Evolutionary conservation across 2,113 vertebrate genomes (phyloP).

Genomic region (Casuarius casuarius): DNA sequence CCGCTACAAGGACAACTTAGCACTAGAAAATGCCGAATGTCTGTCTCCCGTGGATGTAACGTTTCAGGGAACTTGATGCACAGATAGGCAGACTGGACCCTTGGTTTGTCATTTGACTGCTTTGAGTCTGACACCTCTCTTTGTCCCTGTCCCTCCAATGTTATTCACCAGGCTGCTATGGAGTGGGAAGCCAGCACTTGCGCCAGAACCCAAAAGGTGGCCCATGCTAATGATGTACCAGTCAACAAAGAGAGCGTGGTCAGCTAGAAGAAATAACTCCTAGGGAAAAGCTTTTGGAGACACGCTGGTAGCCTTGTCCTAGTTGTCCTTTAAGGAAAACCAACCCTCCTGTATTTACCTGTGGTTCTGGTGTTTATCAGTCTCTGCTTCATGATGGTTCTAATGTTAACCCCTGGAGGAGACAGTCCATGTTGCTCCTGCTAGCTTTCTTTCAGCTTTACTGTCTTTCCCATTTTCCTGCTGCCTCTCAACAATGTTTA

Average conservation of each 20-base stretch:
- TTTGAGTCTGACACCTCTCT: neutral
- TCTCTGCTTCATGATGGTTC: neutral
- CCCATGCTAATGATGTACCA: accelerated
- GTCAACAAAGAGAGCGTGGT: neutral
- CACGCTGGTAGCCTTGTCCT: neutral
- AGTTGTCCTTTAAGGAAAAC: neutral
- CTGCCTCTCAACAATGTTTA: neutral
- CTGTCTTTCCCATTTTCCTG: neutral
- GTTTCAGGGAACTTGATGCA: neutral
- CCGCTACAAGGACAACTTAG: neutral
- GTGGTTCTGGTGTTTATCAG: neutral
- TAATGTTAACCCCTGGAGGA: neutral
- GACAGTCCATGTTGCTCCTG: neutral
- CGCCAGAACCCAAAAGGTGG: neutral
- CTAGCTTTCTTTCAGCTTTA: neutral
- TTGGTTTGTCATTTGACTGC: neutral
- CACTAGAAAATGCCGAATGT: neutral
- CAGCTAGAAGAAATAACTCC: neutral
- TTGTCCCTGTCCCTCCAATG: neutral
- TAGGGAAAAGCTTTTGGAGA: neutral
- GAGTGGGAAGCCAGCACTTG: accelerated
- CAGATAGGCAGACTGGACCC: neutral
- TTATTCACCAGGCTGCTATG: neutral
- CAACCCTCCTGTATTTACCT: neutral
- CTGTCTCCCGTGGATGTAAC: neutral